phyloP scores from a whole-genome alignment of 2,888 invertebrate genomes.

The Pammene fasciana region DNA sequence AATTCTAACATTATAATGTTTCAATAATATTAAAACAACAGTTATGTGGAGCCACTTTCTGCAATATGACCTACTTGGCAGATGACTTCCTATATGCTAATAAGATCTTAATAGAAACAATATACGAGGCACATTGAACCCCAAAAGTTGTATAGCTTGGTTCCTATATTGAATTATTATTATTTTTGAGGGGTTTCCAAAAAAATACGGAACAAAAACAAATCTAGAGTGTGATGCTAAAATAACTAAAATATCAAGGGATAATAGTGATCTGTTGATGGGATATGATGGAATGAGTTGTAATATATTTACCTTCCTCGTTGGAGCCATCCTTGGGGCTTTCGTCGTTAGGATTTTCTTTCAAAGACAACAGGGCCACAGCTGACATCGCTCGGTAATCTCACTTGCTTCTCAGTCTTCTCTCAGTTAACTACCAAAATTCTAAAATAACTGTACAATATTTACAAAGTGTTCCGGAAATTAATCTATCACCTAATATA shows the following conservation, averaged over 20 bases:
- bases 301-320: constrained; percentile 67
- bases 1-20: constrained; percentile 13
- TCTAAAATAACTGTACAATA: constrained; percentile 81
- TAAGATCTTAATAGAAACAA: constrained; percentile 28
- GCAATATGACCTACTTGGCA: constrained; percentile 40
- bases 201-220: constrained; percentile 33
- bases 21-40: constrained; percentile 28
- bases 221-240: constrained; percentile 22
- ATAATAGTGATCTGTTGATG: background rate
- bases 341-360: constrained; percentile 78
- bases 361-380: constrained; percentile 79
- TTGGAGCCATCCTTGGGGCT: constrained; percentile 73
- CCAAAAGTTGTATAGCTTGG: background rate
- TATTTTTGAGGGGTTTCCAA: constrained; percentile 8
- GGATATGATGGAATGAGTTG: background rate
- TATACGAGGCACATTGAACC: background rate
- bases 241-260: constrained; percentile 15
- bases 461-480: constrained; percentile 81
- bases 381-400: constrained; percentile 80
- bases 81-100: constrained; percentile 30
- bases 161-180: constrained; percentile 9
- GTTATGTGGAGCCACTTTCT: constrained; percentile 40
- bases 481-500: constrained; percentile 80
- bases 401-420: constrained; percentile 79
- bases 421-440: constrained; percentile 79